These are phyloP conservation scores for Macrobrachium rosenbergii DNA, from an alignment of 1,140 invertebrate species.

Conservation along the genomic window DNA sequence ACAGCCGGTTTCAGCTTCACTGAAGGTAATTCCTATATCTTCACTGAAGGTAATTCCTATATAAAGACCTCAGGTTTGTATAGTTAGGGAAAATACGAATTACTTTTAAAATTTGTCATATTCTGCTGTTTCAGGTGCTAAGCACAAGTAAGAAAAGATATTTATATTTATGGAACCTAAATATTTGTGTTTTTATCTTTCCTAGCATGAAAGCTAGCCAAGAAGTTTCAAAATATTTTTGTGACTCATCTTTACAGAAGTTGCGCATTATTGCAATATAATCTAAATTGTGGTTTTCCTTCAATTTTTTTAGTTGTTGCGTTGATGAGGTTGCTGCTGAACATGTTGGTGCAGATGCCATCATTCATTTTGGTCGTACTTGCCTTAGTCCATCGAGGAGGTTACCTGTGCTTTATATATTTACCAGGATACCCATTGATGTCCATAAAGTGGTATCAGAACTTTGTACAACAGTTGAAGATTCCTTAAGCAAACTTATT, in stretches of 20 bases:
- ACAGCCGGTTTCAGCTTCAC: too few species aligned
- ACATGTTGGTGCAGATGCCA: constrained; percentile 84
- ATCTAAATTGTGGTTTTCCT: not conserved
- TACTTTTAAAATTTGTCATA: too few species aligned
- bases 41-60: too few species aligned
- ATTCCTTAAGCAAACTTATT: constrained; percentile 40
- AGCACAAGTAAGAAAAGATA: too few species aligned
- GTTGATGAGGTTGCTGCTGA: constrained; percentile 91
- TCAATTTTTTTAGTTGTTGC: constrained; percentile 82
- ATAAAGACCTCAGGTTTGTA: too few species aligned
- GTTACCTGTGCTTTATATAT: constrained; percentile 81
- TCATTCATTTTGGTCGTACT: constrained; percentile 92
- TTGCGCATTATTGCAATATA: not conserved
- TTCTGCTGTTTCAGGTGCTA: too few species aligned
- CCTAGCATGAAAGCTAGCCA: too few species aligned
- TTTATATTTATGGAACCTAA: too few species aligned
- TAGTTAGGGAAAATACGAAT: too few species aligned
- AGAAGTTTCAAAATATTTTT: not conserved
- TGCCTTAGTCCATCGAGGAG: constrained; percentile 83
- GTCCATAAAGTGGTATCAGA: not conserved
- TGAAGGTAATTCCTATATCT: too few species aligned
- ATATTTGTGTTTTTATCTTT: too few species aligned
- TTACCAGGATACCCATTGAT: constrained; percentile 69
- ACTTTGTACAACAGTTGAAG: not conserved
- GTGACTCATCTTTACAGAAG: not conserved